Evolutionary conservation across 2,888 invertebrate genomes (phyloP).

Genomic region (Argyresthia albistria): DNA sequence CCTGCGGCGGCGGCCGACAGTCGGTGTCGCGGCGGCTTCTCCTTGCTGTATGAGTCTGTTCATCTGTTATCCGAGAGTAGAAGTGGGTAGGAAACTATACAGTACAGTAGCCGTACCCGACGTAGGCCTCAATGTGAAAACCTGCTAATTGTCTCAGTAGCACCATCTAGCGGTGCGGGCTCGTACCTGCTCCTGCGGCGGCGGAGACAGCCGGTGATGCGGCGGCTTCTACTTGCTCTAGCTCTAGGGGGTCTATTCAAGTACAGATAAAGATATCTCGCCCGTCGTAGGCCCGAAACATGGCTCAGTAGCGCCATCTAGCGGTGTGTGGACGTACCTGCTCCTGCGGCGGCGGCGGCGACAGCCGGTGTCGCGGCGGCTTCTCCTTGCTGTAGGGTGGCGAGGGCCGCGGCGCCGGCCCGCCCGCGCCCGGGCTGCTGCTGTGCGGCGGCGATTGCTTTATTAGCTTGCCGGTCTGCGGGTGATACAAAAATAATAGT

Average conservation of each 20-base stretch:
- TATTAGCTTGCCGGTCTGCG: conserved; percentile 71
- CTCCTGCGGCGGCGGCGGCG: conserved; percentile 24
- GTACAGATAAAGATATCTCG: background rate
- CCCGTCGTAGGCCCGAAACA: conserved; percentile 13
- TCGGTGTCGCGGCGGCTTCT: conserved; percentile 34
- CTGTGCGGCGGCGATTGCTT: conserved; percentile 45
- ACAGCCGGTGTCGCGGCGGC: conserved; percentile 32
- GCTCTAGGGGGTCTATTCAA: background rate
- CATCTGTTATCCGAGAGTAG: too few species aligned
- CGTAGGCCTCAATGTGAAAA: background rate
- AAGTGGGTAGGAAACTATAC: too few species aligned
- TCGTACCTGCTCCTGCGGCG: background rate
- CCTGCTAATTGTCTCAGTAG: background rate
- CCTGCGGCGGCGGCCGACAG: conserved; percentile 20
- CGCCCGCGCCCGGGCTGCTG: conserved; percentile 21
- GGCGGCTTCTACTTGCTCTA: too few species aligned
- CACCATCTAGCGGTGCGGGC: background rate
- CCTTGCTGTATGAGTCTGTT: conserved; percentile 19
- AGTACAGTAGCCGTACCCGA: too few species aligned
- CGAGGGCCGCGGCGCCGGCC: conserved; percentile 10
- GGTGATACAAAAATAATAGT: too few species aligned
- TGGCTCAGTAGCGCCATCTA: background rate
- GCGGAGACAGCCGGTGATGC: too few species aligned
- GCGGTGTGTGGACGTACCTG: too few species aligned
- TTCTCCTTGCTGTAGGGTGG: conserved; percentile 23